Conservation (phyloP, 2,113 vertebrate genomes). For the Caracal caracal region DNA sequence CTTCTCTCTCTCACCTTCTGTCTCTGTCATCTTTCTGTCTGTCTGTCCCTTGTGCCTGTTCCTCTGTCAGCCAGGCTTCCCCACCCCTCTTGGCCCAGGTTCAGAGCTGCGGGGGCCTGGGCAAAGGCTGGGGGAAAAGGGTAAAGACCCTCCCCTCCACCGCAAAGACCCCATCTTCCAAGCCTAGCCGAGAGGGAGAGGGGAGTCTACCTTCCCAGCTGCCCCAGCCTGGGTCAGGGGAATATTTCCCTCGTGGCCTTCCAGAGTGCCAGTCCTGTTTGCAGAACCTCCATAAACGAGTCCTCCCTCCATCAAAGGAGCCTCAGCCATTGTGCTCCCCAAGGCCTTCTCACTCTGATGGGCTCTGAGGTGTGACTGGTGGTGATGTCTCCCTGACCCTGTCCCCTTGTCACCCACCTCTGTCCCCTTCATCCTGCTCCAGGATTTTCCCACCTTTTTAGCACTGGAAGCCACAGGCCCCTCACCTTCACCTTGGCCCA, state of each 20-base stretch:
- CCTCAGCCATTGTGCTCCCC: neutral
- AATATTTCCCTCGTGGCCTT: neutral
- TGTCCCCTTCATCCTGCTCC: neutral
- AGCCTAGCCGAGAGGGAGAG: neutral
- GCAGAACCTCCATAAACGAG: neutral
- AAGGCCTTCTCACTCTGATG: neutral
- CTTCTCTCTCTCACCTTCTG: neutral
- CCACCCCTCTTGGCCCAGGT: neutral
- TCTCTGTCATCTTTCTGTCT: neutral
- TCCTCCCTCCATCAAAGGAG: neutral
- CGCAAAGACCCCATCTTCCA: neutral
- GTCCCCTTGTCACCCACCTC: neutral
- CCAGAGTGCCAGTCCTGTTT: neutral
- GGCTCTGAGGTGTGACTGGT: neutral
- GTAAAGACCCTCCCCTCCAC: neutral
- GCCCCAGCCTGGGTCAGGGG: neutral
- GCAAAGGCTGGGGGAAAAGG: neutral
- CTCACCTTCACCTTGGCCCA: neutral
- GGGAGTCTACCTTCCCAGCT: neutral
- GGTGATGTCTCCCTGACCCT: too few relatives aligned
- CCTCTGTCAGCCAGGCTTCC: neutral
- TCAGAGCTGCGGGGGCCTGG: neutral
- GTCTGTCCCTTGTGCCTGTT: neutral
- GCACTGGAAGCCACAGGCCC: neutral
- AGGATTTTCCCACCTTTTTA: neutral